These are phyloP conservation scores for Percopsis omiscomaycus DNA, from an alignment of 2,797 vertebrate genomes.

Conservation along the genomic window DNA sequence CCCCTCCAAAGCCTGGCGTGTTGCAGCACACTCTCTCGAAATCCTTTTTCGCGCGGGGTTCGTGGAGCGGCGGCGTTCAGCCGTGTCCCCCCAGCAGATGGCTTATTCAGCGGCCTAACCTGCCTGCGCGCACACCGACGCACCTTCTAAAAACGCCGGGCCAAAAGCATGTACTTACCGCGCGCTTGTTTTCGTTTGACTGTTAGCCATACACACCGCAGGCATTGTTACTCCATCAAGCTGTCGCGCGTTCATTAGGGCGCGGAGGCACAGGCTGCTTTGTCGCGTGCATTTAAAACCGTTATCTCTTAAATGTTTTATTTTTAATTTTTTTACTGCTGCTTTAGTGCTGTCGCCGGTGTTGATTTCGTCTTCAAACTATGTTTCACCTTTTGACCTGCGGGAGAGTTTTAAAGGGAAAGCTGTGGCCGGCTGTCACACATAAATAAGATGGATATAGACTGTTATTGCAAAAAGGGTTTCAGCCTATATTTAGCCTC, in stretches of 20 bases:
- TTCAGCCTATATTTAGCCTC: conserved; percentile 13
- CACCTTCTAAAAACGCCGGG: conserved; percentile 7
- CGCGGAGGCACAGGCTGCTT: conserved; percentile 38
- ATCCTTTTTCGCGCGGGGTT: conserved; percentile 27
- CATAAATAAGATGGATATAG: conserved; percentile 14
- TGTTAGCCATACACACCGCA: conserved; percentile 15
- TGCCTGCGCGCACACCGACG: conserved; percentile 17
- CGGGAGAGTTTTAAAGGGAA: conserved; percentile 14
- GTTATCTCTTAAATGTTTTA: background rate
- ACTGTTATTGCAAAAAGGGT: background rate
- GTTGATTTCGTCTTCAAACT: conserved; percentile 36
- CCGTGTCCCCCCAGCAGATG: conserved; percentile 49
- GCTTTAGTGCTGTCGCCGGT: conserved; percentile 34
- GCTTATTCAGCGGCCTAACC: conserved; percentile 35
- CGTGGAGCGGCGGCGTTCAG: conserved; percentile 9
- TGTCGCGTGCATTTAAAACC: conserved; percentile 29
- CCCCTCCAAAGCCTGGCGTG: conserved; percentile 39
- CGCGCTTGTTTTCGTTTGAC: too few relatives aligned
- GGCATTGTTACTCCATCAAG: conserved; percentile 30
- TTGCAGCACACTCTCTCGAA: conserved; percentile 48
- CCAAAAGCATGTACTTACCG: conserved; percentile 22
- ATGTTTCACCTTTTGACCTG: conserved; percentile 36
- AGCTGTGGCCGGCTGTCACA: conserved; percentile 3
- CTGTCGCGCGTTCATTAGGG: conserved; percentile 41
- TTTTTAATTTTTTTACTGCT: background rate